Conservation (phyloP, 1,140 invertebrate species). For the Coptotermes formosanus region DNA sequence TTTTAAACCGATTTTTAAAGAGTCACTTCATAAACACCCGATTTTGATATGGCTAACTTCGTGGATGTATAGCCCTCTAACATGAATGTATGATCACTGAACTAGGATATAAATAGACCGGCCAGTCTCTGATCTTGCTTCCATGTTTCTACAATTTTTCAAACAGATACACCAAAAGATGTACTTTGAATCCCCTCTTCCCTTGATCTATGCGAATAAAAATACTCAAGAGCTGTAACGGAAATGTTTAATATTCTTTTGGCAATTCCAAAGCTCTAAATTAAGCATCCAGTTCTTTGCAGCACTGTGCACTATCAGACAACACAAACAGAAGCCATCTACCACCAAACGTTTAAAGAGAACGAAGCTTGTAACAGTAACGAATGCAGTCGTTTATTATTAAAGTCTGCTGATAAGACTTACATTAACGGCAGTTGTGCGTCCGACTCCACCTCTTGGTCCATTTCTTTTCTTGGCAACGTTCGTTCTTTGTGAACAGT, state of each 20-base stretch:
- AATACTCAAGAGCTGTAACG: neutral
- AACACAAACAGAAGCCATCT: neutral
- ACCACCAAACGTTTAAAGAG: neutral
- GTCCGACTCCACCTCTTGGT: neutral
- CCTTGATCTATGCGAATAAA: neutral
- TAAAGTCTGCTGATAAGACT: neutral
- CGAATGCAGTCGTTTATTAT: neutral
- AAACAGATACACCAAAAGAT: neutral
- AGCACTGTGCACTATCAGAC: neutral
- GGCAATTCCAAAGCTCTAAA: neutral
- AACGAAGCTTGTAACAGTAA: neutral
- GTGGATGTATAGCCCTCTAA: no score
- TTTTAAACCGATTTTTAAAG: no score
- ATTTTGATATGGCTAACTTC: no score
- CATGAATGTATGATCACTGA: no score
- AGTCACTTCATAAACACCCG: no score
- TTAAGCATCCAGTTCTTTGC: neutral
- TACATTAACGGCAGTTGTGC: neutral
- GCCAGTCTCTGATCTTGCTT: neutral
- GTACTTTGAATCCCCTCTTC: neutral
- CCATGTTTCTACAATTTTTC: neutral
- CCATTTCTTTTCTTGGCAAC: neutral
- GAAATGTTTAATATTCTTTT: neutral
- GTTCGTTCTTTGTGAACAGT: neutral
- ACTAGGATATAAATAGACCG: no score